These are phyloP conservation scores for Madoqua kirkii DNA, from an alignment of 2,113 vertebrate species.

Conservation along the genomic window DNA sequence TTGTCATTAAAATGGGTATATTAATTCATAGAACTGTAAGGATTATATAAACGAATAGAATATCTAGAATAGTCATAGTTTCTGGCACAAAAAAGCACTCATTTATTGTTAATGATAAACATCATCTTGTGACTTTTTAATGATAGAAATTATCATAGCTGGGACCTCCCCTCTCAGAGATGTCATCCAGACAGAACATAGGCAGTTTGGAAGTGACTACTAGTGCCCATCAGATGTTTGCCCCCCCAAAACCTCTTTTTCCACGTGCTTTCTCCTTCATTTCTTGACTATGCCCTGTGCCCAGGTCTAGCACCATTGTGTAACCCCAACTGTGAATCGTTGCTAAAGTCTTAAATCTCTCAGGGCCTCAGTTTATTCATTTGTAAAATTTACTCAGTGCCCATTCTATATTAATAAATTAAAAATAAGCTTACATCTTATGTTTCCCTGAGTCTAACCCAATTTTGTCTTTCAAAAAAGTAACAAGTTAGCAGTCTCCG, in stretches of 20 bases:
- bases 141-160: background rate
- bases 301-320: no score
- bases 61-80: background rate
- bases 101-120: background rate
- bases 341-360: background rate
- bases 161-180: background rate
- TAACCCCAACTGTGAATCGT: background rate
- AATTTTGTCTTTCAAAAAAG: conserved; percentile 58
- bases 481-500: conserved; percentile 37
- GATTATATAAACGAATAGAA: background rate
- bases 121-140: background rate
- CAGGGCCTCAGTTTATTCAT: background rate
- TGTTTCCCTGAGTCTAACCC: background rate
- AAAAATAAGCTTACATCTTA: background rate
- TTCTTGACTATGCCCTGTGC: no score
- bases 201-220: background rate
- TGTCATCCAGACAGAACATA: background rate
- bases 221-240: background rate
- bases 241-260: background rate
- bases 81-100: background rate
- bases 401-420: background rate
- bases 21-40: background rate
- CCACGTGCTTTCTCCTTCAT: background rate
- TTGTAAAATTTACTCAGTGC: background rate
- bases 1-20: background rate